Percentiles rank a stretch among this genome's conserved stretches.
These are phyloP conservation scores for Podabrus alpinus DNA, from an alignment of 2,888 invertebrate species.

Conservation along the genomic window DNA sequence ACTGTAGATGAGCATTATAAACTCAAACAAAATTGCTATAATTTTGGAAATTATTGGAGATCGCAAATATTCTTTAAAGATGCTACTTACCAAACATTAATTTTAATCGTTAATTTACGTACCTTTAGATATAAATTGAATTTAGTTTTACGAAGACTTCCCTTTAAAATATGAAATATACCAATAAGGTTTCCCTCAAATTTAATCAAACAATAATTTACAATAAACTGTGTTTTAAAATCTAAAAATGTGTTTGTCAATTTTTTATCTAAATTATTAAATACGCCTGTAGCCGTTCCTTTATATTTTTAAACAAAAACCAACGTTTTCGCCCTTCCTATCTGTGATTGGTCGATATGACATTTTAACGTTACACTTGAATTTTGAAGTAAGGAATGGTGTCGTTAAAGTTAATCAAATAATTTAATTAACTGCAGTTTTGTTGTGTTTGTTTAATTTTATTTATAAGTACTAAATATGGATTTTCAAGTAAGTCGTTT, in stretches of 20 bases:
- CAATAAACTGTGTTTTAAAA: too few relatives aligned
- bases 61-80: too few relatives aligned
- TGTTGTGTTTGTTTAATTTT: background rate
- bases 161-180: background rate
- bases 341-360: background rate
- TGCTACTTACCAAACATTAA: too few relatives aligned
- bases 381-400: background rate
- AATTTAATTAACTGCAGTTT: background rate
- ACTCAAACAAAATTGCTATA: too few relatives aligned
- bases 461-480: background rate
- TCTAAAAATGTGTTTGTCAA: background rate
- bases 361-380: background rate
- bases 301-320: background rate
- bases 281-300: background rate
- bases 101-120: too few relatives aligned
- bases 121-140: too few relatives aligned
- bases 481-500: background rate
- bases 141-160: background rate
- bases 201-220: background rate
- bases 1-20: too few relatives aligned
- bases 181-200: background rate
- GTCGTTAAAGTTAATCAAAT: background rate
- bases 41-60: too few relatives aligned
- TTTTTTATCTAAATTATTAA: background rate
- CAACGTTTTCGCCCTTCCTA: background rate